These are phyloP conservation scores for Eucriotettix oculatus DNA, from an alignment of 2,888 invertebrate genomes.

Conservation along the genomic window DNA sequence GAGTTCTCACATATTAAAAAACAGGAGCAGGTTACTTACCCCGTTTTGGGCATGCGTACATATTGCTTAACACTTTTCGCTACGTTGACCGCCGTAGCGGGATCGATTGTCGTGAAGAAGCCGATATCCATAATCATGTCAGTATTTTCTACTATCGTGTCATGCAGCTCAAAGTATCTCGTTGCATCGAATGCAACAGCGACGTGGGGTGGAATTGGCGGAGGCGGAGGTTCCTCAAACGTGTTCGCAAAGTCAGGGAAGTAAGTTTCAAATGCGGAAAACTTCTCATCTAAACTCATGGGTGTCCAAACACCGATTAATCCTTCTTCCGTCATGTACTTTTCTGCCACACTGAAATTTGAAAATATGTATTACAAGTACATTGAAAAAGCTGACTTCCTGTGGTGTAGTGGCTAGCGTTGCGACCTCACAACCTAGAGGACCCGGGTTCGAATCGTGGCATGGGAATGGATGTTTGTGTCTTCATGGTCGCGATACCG, in stretches of 20 bases:
- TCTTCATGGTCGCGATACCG: too few relatives aligned
- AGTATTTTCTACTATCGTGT: neutral
- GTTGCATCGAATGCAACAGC: neutral
- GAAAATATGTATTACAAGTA: too few relatives aligned
- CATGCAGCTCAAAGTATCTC: neutral
- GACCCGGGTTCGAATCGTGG: too few relatives aligned
- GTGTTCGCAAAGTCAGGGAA: neutral
- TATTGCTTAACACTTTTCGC: neutral
- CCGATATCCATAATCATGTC: neutral
- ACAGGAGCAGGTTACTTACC: neutral
- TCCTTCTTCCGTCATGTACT: neutral
- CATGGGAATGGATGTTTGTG: too few relatives aligned
- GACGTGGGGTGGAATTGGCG: neutral
- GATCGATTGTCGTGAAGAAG: neutral
- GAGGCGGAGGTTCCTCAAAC: neutral
- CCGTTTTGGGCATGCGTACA: neutral
- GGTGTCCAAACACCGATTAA: neutral
- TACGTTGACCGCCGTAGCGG: neutral
- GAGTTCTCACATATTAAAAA: too few relatives aligned
- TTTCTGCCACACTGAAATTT: neutral
- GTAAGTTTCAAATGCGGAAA: neutral
- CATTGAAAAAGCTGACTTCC: too few relatives aligned
- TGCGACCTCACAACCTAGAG: too few relatives aligned
- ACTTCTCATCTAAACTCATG: neutral
- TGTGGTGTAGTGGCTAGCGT: too few relatives aligned